Evolutionary conservation across 2,113 vertebrate species (phyloP), one percentile per base, ranked within the genome.

Genomic region (Oreocharis arfaki): DNA sequence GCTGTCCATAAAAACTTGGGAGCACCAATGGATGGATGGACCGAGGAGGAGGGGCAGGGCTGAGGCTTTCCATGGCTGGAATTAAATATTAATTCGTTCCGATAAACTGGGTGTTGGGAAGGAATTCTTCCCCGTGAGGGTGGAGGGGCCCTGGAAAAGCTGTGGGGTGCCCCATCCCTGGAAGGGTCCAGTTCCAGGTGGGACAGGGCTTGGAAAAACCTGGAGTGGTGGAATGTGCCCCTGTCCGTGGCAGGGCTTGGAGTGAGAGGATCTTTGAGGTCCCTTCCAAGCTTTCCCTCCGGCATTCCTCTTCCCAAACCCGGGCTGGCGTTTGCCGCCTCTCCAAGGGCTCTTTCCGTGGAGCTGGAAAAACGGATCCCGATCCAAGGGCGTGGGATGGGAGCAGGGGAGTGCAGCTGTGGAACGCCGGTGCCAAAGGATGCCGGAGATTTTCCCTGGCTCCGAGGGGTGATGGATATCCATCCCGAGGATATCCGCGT

Each of bases 131-230:
- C 35, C 35, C 17, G 52, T 9, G 52, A 35, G 26, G 20, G 7
- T 50, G 32, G 44, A 7, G 37, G 37, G 16, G 35, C 26, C 18
- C 39, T 33, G 28, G 18, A 23, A 46, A 78, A 61, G 16, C 28
- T 28, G 5, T 13, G 33, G 33, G 33, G 6, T 53, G 18, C 6
- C 22, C 3, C 33, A 53, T 33, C 22, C 18, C 39, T 46, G 33
- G 19, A 33, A 52, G 8, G 3, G 18, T 7, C 55, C 10, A 4
- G 0, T 39, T 69, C 39, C 55, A 46, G 15, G 32, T 1, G 4
- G 46, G 64, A 33, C 7, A 26, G 28, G 6, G 5, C 55, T 69
- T 20, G 41, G 56, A 47, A 55, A 46, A 70, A 28, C 28, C 11
- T n/a, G 39, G 46, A 12, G 16, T 60, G 7, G 18, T 13, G 18